Evolutionary conservation across 2,797 vertebrate genomes (phyloP), one percentile per base, ranked within the genome.

Genomic region (Myripristis murdjan): DNA sequence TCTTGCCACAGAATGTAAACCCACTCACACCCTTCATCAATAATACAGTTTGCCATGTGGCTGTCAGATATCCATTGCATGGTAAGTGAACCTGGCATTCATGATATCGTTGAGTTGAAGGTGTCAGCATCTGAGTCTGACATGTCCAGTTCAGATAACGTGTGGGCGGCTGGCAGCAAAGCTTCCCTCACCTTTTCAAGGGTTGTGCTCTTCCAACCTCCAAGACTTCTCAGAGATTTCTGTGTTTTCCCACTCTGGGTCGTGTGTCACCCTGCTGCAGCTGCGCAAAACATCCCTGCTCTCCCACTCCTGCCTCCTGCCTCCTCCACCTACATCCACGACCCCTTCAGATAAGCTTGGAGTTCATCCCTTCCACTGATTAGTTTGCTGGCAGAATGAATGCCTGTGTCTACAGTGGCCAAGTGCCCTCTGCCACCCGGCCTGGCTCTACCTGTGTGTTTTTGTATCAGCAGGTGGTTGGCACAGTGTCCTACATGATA

Each of bases 361-460:
- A 91, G 87, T 90, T 91, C 88, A 90, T 92, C 91, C 89, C 82
- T 91, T 91, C 84, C 88, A 85, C 87, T 93, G 91, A 94, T 93
- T 93, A 91, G 91, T 93, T 92, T 91, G 83, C 79, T 91, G 90
- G 89, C 92, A 89, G 87, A 90, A 83, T 91, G 87, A 92, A 94
- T 90, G 89, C 79, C 90, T 75, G 68, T 84, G 89, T 87, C 82
- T 81, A 26, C 78, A 47, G 84, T 56, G 57, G 70, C 77, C 69
- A 51, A 39, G 55, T 43, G 58, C 88, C 87, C 87, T 3, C 67
- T 77, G 79, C 91, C 86, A 85, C 86, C 84, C 75, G 12, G 63
- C 85, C 83, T 89, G 91, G 87, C 89, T 87, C 79, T 86, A 90
- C 86, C 91, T 89, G 89, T 87, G 86, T 88, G 87, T 66, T 82